Base-by-base conservation (phyloP, 2,888 invertebrate species). In the Scaptomyza reducta region DNA sequence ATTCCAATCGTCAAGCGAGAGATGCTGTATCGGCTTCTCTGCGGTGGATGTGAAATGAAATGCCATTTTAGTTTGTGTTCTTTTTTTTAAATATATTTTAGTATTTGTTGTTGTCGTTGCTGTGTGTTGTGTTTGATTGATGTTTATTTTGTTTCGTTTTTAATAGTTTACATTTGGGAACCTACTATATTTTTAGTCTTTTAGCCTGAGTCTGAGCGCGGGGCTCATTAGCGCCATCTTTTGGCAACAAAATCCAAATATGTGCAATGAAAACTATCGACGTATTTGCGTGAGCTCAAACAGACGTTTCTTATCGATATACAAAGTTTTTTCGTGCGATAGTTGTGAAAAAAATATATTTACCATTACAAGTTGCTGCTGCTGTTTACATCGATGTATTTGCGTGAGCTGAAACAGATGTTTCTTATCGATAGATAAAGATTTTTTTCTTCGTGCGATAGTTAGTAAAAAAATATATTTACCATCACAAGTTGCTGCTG, bases 1-100 rank as follows among this genome's bases (percentile, higher is more conserved):
- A 89, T 95, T 94, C 96, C 96, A 96, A 90, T 96, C 96, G 5
- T 95, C 93, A 70, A 96, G 91, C 74, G 94, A 94, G 69, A 95
- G 92, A 90, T 95, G 95, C 41, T 94, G 94, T 46, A 95, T 9
- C 10, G 31, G 31, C 31, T 31, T 31, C 31, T 95, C 95, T 87
- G 94, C 94, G 44, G 85, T 86, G 38, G 93, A 91, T 31, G 93
- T 93, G 1, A 94, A 93, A 58, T 89, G 88, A 66, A 85, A 89
- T 47, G 89, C 74, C 91, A 92, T 91, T 31, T 44, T 9, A 9
- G 9, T 25, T 35, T 11, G 9, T 6, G 1, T 18, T 0, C 16
- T 1, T 14, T 29, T 6, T 14, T 2, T 22, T 27, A 38, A 1
- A 18, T 35, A 27, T 44, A 11, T 0, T 41, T 18, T 6, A n/a